These are phyloP conservation scores for Spodoptera frugiperda DNA, from an alignment of 1,140 invertebrate genomes.

Conservation along the genomic window DNA sequence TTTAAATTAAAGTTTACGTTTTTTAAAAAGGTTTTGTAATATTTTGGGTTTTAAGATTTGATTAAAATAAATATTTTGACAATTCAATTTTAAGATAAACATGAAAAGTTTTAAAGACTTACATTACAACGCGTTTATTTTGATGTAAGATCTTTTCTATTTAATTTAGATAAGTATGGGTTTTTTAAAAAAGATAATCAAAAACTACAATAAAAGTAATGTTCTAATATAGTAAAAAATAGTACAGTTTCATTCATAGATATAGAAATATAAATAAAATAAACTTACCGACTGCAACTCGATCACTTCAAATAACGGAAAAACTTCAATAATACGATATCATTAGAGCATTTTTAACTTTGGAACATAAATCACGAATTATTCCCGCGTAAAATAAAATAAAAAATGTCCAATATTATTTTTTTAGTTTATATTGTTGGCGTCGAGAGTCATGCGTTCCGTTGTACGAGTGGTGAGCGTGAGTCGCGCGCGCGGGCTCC, in stretches of 20 bases:
- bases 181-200: background rate
- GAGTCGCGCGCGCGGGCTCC: constrained; percentile 65
- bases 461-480: constrained; percentile 48
- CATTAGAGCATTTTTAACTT: constrained; percentile 47
- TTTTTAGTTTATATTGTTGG: constrained; percentile 9
- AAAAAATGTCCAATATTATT: constrained; percentile 17
- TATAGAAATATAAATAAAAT: background rate
- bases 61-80: no score
- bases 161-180: background rate
- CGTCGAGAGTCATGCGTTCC: constrained; percentile 41
- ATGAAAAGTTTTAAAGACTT: background rate
- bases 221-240: background rate
- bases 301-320: constrained; percentile 23
- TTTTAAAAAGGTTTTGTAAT: no score
- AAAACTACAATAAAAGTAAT: background rate
- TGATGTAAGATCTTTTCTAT: background rate
- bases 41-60: no score
- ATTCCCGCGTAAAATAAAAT: constrained; percentile 14
- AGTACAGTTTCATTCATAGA: background rate
- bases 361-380: constrained; percentile 42
- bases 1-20: background rate
- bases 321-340: constrained; percentile 36
- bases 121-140: background rate
- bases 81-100: background rate
- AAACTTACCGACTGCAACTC: constrained; percentile 43